phyloP scores from a whole-genome alignment of 2,113 vertebrate genomes.

The Malurus melanocephalus region DNA sequence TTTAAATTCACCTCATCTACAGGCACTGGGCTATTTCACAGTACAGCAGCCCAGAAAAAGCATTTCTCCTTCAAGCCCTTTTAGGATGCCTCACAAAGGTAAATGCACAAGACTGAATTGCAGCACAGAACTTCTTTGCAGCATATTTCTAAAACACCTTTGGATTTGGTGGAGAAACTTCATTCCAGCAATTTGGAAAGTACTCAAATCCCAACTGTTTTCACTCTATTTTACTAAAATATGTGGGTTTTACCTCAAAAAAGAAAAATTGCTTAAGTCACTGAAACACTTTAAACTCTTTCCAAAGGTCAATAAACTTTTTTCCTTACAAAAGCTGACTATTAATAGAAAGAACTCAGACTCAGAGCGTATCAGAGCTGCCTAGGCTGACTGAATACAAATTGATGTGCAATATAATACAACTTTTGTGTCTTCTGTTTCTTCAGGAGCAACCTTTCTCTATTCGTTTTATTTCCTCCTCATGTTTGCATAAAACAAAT shows the following conservation, averaged over 20 bases:
- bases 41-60: not conserved
- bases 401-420: not conserved
- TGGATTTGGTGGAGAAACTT: not conserved
- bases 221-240: not conserved
- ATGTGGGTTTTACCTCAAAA: not conserved
- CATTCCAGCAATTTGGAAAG: conserved; percentile 1
- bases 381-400: conserved; percentile 30
- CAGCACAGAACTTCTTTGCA: conserved; percentile 31
- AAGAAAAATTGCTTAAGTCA: conserved; percentile 4
- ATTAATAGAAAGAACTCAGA: conserved; percentile 19
- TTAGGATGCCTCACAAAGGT: conserved; percentile 13
- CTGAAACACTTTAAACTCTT: conserved; percentile 30
- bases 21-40: not conserved
- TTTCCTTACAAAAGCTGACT: not conserved
- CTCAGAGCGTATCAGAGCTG: not conserved
- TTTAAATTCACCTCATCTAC: not conserved
- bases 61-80: conserved; percentile 49
- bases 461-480: conserved; percentile 6
- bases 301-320: conserved; percentile 23
- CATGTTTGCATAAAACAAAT: not conserved
- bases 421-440: conserved; percentile 6
- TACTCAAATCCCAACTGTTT: not conserved
- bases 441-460: not conserved
- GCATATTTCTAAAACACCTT: conserved; percentile 15
- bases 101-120: not conserved